A percentile compares a stretch with the other conserved stretches of the same genome.
phyloP scores from a whole-genome alignment of 2,113 vertebrate genomes.

The Festucalex cinctus region DNA sequence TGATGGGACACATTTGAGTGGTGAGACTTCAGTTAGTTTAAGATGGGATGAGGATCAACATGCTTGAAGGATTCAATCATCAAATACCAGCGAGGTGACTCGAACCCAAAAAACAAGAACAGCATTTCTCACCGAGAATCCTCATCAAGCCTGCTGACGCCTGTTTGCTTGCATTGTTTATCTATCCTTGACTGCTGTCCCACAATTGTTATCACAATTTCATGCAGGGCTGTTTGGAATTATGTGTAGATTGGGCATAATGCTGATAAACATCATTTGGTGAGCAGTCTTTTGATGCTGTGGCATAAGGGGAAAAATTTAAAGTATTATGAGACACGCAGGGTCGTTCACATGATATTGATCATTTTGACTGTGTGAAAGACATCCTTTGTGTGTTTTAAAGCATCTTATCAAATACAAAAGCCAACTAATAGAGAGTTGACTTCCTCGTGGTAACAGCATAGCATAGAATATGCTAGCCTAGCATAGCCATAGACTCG shows the following conservation, averaged over 20 bases:
- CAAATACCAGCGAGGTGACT: background rate
- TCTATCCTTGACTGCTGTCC: background rate
- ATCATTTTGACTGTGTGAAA: conserved; percentile 14
- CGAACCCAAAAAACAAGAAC: background rate
- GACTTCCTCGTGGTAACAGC: background rate
- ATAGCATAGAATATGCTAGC: no score
- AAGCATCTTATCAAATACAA: background rate
- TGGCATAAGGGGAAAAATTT: background rate
- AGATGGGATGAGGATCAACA: background rate
- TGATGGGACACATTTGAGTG: background rate
- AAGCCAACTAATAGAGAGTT: background rate
- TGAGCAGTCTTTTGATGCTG: background rate
- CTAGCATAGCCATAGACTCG: no score
- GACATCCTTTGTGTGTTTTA: background rate
- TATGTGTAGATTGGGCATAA: background rate
- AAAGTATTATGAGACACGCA: background rate
- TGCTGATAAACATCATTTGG: background rate
- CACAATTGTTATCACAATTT: background rate
- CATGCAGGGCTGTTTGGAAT: background rate
- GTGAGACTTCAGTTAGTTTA: background rate
- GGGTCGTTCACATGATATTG: conserved; percentile 6
- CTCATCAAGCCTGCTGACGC: background rate
- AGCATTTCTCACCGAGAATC: background rate
- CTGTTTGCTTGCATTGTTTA: background rate
- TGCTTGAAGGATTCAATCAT: background rate